These are phyloP conservation scores for Hydraecia micacea DNA, from an alignment of 2,888 invertebrate species.

Conservation along the genomic window DNA sequence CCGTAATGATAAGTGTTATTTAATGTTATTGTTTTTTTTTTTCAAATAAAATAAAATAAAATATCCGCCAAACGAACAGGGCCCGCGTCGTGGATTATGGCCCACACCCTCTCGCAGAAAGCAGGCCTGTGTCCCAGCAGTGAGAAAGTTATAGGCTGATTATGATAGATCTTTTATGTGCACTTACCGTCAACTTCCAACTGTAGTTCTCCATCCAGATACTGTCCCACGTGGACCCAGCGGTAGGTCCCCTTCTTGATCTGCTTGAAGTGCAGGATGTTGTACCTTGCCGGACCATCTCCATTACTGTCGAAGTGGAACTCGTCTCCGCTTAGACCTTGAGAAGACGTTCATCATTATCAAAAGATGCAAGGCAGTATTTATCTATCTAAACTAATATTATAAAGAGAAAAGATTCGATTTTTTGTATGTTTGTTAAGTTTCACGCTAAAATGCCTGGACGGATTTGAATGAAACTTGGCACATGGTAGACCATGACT, in stretches of 20 bases:
- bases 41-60: too few relatives aligned
- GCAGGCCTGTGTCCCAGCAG: too few relatives aligned
- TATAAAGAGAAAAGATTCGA: neutral
- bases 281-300: constrained; percentile 98
- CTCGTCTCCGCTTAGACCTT: constrained; percentile 96
- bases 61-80: too few relatives aligned
- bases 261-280: constrained; percentile 98
- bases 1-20: too few relatives aligned
- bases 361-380: neutral
- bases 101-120: too few relatives aligned
- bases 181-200: constrained; percentile 94
- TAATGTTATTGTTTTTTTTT: too few relatives aligned
- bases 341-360: constrained; percentile 1
- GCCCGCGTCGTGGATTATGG: too few relatives aligned
- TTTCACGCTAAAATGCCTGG: neutral
- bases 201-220: constrained; percentile 94
- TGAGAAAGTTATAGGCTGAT: too few relatives aligned
- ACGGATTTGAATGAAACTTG: neutral
- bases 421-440: neutral
- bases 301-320: constrained; percentile 97
- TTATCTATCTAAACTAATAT: neutral
- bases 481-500: neutral
- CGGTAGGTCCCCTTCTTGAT: constrained; percentile 93
- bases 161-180: neutral
- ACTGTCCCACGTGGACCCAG: constrained; percentile 97